A percentile compares a stretch with the other conserved stretches of the same genome.
These are phyloP conservation scores for Epinephelus lanceolatus DNA, from an alignment of 2,113 vertebrate genomes.

Conservation along the genomic window DNA sequence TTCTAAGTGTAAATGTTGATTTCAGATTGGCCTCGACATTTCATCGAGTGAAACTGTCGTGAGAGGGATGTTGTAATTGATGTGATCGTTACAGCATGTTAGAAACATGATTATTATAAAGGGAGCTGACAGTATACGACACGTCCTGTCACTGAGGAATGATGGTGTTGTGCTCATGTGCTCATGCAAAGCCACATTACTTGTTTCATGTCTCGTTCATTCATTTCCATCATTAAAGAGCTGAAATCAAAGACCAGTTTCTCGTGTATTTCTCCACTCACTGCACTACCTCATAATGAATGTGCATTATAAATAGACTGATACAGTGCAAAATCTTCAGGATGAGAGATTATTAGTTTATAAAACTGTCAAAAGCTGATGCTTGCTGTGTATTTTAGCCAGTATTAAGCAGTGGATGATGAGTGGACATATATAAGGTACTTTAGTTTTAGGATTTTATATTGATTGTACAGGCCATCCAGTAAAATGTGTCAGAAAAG, in stretches of 20 bases:
- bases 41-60: constrained; percentile 39
- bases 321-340: neutral
- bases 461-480: too few species aligned
- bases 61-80: constrained; percentile 13
- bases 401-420: neutral
- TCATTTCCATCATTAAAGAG: constrained; percentile 74
- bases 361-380: neutral
- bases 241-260: constrained; percentile 28
- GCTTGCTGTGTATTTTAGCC: neutral
- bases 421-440: neutral
- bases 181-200: constrained; percentile 45
- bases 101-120: constrained; percentile 6
- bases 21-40: constrained; percentile 59
- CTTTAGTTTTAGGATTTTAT: too few species aligned
- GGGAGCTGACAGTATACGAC: constrained; percentile 12
- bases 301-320: neutral
- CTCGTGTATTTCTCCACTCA: neutral
- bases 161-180: constrained; percentile 38
- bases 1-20: constrained; percentile 56
- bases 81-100: constrained; percentile 42
- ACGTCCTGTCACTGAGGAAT: constrained; percentile 18
- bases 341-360: neutral
- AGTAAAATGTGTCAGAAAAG: too few species aligned
- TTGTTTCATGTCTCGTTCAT: constrained; percentile 40
- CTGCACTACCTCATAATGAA: neutral